A percentile compares a stretch with the other conserved stretches of the same genome.
phyloP scores from a whole-genome alignment of 2,113 vertebrate genomes.

The Lasiurus cinereus region DNA sequence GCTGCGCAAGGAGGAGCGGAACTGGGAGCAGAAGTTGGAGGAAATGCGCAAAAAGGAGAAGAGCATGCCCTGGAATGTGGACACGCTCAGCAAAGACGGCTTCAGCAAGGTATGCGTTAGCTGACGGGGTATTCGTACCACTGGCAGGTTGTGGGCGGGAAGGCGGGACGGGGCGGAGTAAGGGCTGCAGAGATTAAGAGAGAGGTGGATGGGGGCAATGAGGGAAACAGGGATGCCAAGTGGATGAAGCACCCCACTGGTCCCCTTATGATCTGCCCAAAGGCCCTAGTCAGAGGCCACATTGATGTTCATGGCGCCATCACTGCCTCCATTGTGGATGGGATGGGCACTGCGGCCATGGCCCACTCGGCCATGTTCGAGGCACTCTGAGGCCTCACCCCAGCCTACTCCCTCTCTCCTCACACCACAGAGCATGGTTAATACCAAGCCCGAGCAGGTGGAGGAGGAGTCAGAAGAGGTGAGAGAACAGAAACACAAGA shows the following conservation, averaged over 20 bases:
- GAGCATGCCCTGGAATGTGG: slow-evolving; percentile 94
- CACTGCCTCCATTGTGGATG: slow-evolving; percentile 54
- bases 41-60: slow-evolving; percentile 91
- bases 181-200: background rate
- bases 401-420: slow-evolving; percentile 55
- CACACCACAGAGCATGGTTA: slow-evolving; percentile 91
- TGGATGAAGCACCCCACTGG: slow-evolving; percentile 2
- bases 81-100: slow-evolving; percentile 94
- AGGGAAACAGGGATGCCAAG: background rate
- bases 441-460: slow-evolving; percentile 87
- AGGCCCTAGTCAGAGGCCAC: slow-evolving; percentile 72
- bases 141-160: background rate
- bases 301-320: slow-evolving; percentile 38
- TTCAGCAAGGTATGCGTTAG: slow-evolving; percentile 92
- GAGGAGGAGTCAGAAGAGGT: slow-evolving; percentile 93
- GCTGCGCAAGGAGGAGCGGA: slow-evolving; percentile 89
- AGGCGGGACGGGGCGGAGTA: fast-evolving
- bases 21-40: slow-evolving; percentile 89
- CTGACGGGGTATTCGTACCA: fast-evolving
- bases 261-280: slow-evolving; percentile 72
- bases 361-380: background rate
- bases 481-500: slow-evolving; percentile 95
- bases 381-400: background rate
- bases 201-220: fast-evolving
- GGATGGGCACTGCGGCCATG: slow-evolving; percentile 73